phyloP scores from a whole-genome alignment of 2,113 vertebrate genomes.

The Naja naja region DNA sequence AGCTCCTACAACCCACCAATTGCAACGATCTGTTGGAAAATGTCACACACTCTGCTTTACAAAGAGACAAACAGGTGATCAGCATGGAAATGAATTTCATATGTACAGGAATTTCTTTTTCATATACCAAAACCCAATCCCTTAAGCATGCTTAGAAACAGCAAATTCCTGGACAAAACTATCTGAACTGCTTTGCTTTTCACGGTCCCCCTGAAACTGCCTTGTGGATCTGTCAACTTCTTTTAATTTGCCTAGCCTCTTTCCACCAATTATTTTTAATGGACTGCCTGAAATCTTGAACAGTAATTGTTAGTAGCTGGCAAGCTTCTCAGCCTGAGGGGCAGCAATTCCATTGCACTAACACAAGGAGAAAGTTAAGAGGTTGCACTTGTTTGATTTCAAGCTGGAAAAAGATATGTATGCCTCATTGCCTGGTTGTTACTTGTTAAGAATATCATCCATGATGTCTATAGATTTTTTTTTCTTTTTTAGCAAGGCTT shows the following conservation, averaged over 20 bases:
- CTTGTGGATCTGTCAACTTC: not conserved
- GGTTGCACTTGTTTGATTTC: slow-evolving; percentile 24
- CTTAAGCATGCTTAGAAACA: not conserved
- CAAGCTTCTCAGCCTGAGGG: not conserved
- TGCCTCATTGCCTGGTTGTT: not conserved
- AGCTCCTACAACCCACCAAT: not conserved
- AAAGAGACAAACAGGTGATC: not conserved
- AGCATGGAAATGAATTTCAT: not conserved
- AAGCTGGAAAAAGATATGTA: slow-evolving; percentile 2
- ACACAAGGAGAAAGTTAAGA: not conserved
- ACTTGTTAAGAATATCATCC: not conserved
- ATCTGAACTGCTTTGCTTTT: not conserved
- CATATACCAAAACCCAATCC: not conserved
- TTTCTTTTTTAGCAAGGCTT: not conserved
- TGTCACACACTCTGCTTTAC: not conserved
- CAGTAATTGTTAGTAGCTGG: not conserved
- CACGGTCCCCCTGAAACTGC: not conserved
- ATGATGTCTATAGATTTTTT: not conserved
- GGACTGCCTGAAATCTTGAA: rapidly evolving
- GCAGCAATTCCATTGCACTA: slow-evolving; percentile 14
- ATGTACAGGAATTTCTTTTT: not conserved
- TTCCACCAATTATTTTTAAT: slow-evolving; percentile 24
- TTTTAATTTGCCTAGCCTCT: not conserved
- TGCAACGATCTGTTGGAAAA: not conserved
- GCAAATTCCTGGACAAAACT: not conserved